These are phyloP conservation scores for Tokudaia muenninki DNA, from an alignment of 2,797 vertebrate species.

Conservation along the genomic window DNA sequence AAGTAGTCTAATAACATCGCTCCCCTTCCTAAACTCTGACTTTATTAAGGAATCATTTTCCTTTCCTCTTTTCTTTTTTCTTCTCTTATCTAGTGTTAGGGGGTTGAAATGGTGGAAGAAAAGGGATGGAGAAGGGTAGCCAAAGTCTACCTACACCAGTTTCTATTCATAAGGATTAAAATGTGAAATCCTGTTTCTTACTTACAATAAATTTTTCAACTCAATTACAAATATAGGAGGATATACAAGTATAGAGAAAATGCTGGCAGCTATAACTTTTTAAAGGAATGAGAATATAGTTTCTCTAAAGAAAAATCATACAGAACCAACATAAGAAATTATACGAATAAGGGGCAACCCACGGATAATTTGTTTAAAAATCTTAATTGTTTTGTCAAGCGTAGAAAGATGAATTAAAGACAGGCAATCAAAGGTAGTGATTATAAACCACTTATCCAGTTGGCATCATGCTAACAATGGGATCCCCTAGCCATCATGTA, in stretches of 20 bases:
- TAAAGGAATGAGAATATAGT: constrained; percentile 59
- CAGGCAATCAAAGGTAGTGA: constrained; percentile 79
- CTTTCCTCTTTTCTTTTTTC: background rate
- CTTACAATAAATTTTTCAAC: constrained; percentile 52
- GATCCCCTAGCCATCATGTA: constrained; percentile 78
- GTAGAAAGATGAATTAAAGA: constrained; percentile 81
- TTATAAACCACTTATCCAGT: constrained; percentile 80
- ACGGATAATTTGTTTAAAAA: constrained; percentile 80
- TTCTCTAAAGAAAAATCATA: constrained; percentile 70
- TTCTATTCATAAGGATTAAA: constrained; percentile 49
- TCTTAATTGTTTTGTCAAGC: constrained; percentile 80
- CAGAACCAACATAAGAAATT: constrained; percentile 71
- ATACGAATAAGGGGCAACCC: constrained; percentile 74
- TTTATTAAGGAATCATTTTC: background rate
- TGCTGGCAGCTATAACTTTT: constrained; percentile 61
- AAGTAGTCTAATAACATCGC: background rate
- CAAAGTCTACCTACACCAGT: background rate
- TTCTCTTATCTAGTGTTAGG: background rate
- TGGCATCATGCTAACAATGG: constrained; percentile 81
- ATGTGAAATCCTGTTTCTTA: background rate
- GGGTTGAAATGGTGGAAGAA: background rate
- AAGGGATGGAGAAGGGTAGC: background rate
- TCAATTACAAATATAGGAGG: constrained; percentile 48
- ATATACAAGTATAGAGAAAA: background rate
- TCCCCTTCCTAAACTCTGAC: background rate